Conservation (phyloP, 2,113 vertebrate genomes). For the Xenopus laevis region DNA sequence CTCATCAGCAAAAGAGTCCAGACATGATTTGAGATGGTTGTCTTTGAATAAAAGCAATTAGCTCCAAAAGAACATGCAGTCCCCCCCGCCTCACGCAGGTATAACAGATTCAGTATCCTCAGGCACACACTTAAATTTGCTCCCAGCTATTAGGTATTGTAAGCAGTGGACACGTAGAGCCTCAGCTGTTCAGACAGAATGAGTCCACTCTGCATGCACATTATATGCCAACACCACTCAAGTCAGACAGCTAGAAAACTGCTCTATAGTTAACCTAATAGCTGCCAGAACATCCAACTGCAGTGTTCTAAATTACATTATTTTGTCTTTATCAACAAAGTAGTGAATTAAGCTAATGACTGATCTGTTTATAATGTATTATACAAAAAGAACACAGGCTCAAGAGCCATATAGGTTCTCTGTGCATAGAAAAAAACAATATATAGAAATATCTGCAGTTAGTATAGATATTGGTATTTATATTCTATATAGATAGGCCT, state of each 20-base stretch:
- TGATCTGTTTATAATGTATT: no score
- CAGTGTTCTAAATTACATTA: neutral
- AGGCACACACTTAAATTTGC: constrained; percentile 44
- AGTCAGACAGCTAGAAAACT: neutral
- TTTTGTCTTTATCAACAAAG: neutral
- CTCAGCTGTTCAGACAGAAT: constrained; percentile 40
- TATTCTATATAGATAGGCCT: no score
- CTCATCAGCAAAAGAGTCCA: constrained; percentile 45
- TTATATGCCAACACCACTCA: constrained; percentile 31
- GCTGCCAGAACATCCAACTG: neutral
- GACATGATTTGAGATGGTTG: constrained; percentile 46
- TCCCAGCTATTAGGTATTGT: constrained; percentile 40
- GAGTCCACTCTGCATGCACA: constrained; percentile 27
- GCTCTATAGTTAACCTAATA: constrained; percentile 13
- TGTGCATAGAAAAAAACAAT: no score
- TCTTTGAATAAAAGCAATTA: constrained; percentile 46
- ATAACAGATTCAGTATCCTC: constrained; percentile 40
- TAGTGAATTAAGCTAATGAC: no score
- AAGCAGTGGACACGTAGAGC: constrained; percentile 35
- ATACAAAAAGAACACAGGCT: no score
- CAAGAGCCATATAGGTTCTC: no score
- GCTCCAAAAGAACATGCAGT: constrained; percentile 42
- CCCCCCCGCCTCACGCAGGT: constrained; percentile 35
- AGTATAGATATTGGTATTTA: no score
- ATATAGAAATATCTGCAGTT: no score